Percentiles rank a stretch among this genome's conserved stretches.
phyloP scores from a whole-genome alignment of 2,113 vertebrate genomes.

The Acanthisitta chloris region DNA sequence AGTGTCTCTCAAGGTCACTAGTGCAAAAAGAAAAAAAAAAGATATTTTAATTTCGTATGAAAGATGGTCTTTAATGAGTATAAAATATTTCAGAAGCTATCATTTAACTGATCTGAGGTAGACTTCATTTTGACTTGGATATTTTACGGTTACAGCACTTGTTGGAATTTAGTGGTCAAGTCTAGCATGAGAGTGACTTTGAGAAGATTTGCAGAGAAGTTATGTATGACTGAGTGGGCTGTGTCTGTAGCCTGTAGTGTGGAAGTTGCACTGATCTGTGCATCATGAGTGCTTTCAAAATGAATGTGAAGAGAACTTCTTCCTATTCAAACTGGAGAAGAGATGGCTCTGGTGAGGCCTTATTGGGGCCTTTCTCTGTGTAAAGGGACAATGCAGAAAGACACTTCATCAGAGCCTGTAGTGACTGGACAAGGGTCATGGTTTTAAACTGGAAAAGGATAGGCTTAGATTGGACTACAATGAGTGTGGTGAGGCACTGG shows the following conservation, averaged over 20 bases:
- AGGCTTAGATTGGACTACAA: fast-evolving
- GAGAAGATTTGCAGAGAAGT: background rate
- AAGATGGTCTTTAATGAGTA: background rate
- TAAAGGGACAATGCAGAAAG: background rate
- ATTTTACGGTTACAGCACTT: background rate
- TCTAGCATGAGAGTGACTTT: background rate
- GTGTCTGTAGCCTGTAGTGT: background rate
- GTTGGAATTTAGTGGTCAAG: background rate
- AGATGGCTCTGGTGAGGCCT: background rate
- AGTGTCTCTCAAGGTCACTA: background rate
- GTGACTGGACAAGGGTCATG: background rate
- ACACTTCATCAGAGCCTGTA: background rate
- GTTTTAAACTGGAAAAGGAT: background rate
- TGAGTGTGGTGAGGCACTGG: fast-evolving
- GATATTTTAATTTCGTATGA: background rate
- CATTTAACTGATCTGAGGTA: background rate
- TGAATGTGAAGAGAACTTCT: background rate
- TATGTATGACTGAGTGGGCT: background rate
- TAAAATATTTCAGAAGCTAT: background rate
- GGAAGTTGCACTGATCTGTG: background rate
- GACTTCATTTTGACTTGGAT: background rate
- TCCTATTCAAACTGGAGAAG: background rate
- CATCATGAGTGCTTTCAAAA: background rate
- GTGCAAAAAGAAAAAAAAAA: background rate
- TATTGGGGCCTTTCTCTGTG: background rate